Evolutionary conservation across 2,888 invertebrate genomes (phyloP).

Genomic region (Agrochola lychnidis): DNA sequence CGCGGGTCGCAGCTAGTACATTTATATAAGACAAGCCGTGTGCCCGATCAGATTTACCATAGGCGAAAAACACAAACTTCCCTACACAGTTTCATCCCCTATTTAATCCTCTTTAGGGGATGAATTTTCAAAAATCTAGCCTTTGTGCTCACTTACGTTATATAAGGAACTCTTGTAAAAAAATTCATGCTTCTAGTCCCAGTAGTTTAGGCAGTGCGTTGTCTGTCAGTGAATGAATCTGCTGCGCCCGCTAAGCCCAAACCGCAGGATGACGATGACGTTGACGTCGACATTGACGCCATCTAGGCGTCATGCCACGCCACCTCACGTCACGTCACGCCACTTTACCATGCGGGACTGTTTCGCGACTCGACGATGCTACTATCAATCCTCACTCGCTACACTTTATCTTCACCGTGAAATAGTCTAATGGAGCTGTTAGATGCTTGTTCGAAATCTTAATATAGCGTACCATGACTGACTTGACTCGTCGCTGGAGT

Average conservation of each 20-base stretch:
- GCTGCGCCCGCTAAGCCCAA: conserved; percentile 78
- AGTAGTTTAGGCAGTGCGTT: no score
- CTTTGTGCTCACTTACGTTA: no score
- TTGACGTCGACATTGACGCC: conserved; percentile 98
- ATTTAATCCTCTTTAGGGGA: no score
- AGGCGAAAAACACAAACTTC: no score
- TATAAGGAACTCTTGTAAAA: no score
- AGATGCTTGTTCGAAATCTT: not conserved
- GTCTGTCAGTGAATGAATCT: conserved; percentile 58
- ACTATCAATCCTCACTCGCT: conserved; percentile 40
- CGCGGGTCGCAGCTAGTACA: no score
- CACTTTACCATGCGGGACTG: conserved; percentile 23
- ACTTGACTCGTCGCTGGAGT: not conserved
- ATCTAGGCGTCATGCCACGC: conserved; percentile 91
- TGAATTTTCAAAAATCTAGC: no score
- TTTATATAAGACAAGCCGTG: no score
- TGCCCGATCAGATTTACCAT: no score
- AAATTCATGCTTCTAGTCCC: no score
- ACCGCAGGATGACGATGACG: conserved; percentile 93
- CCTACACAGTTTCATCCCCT: no score
- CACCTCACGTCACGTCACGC: conserved; percentile 1
- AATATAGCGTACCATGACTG: not conserved
- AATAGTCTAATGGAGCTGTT: conserved; percentile 13
- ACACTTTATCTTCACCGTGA: conserved; percentile 17
- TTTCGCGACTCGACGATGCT: conserved; percentile 50